Evolutionary conservation across 2,888 invertebrate genomes (phyloP).

Genomic region (Hyles lineata): DNA sequence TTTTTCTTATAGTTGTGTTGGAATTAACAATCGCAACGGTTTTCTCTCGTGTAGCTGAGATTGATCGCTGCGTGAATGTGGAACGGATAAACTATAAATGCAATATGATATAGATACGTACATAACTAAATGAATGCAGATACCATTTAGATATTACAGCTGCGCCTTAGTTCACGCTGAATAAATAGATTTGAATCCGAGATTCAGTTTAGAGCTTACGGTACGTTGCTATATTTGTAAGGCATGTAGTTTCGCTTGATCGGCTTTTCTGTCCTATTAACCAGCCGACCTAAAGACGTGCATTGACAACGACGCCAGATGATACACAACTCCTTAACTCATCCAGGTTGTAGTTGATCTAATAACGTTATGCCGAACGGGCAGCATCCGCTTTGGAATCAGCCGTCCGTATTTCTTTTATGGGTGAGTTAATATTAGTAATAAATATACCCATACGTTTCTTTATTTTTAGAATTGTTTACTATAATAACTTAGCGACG

Average conservation of each 20-base stretch:
- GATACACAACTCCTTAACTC: slow-evolving; percentile 53
- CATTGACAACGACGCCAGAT: slow-evolving; percentile 50
- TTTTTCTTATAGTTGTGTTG: slow-evolving; percentile 14
- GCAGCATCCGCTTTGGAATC: slow-evolving; percentile 59
- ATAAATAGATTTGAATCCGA: background rate
- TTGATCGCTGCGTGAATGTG: background rate
- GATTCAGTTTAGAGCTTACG: slow-evolving; percentile 13
- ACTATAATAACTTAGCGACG: slow-evolving; percentile 16
- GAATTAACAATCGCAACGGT: slow-evolving; percentile 13
- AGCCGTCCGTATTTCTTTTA: slow-evolving; percentile 59
- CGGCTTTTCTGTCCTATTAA: slow-evolving; percentile 70
- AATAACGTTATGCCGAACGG: slow-evolving; percentile 52
- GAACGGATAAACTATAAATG: background rate
- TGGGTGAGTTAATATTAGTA: slow-evolving; percentile 65
- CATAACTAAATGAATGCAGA: background rate
- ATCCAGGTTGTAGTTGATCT: slow-evolving; percentile 54
- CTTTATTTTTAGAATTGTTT: slow-evolving; percentile 23
- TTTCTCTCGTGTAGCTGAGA: slow-evolving; percentile 14
- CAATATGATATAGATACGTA: background rate
- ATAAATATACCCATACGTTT: slow-evolving; percentile 37
- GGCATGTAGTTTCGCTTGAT: slow-evolving; percentile 53
- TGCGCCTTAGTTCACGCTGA: background rate
- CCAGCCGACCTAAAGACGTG: slow-evolving; percentile 60
- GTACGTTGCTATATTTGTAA: slow-evolving; percentile 23
- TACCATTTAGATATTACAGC: slow-evolving; percentile 7